Percentiles rank a stretch among this genome's conserved stretches.
These are phyloP conservation scores for Amphipoea oculea DNA, from an alignment of 2,888 invertebrate genomes.

Conservation along the genomic window DNA sequence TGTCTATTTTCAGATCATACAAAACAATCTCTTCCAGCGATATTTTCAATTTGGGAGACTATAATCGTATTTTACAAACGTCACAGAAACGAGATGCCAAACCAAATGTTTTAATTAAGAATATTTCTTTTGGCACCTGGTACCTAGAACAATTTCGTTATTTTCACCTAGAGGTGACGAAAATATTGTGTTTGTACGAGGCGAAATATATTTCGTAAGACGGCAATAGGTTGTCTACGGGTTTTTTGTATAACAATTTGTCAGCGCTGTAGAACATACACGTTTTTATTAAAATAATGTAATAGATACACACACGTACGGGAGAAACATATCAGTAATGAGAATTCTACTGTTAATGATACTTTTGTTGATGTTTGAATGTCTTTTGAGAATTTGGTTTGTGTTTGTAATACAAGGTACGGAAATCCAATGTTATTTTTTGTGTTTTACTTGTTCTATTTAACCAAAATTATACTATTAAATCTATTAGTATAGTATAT, in stretches of 20 bases:
- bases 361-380: neutral
- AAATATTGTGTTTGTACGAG: constrained; percentile 33
- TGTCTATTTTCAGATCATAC: neutral
- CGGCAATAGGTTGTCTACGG: constrained; percentile 8
- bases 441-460: no score
- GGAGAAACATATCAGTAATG: neutral
- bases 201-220: constrained; percentile 28
- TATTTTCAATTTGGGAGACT: constrained; percentile 3
- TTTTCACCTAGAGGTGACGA: constrained; percentile 17
- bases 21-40: neutral
- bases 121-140: constrained; percentile 50
- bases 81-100: constrained; percentile 28
- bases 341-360: no score
- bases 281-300: neutral
- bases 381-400: neutral
- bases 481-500: no score
- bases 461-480: no score
- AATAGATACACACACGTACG: neutral
- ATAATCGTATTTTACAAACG: constrained; percentile 22
- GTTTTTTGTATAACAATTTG: constrained; percentile 18
- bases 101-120: constrained; percentile 48
- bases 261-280: neutral
- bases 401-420: neutral
- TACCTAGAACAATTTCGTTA: constrained; percentile 28
- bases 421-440: no score